Percentiles rank a stretch among this genome's conserved stretches.
These are phyloP conservation scores for Macrocentrus cingulum DNA, from an alignment of 1,140 invertebrate species.

Conservation along the genomic window DNA sequence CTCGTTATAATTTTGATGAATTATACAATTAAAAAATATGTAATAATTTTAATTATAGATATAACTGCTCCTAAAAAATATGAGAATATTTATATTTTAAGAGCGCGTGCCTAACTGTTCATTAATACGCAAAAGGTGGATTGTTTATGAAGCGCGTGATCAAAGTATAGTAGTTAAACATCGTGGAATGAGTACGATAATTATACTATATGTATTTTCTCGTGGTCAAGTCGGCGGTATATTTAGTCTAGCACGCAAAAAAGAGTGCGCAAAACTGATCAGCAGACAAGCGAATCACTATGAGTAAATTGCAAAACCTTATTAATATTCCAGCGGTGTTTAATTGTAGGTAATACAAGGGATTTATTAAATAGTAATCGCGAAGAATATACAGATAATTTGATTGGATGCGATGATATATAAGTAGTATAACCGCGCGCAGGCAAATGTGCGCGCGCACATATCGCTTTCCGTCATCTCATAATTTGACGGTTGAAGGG, in stretches of 20 bases:
- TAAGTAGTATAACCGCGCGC: too few species aligned
- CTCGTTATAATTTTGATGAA: too few species aligned
- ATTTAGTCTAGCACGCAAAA: slow-evolving; percentile 10
- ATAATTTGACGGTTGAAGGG: too few species aligned
- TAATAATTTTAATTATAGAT: too few species aligned
- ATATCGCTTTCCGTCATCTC: too few species aligned
- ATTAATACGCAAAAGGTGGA: slow-evolving; percentile 25
- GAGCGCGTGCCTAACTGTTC: slow-evolving; percentile 23
- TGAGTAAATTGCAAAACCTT: slow-evolving; percentile 23
- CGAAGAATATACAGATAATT: neutral
- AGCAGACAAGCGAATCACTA: neutral
- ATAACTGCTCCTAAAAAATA: too few species aligned
- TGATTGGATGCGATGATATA: neutral
- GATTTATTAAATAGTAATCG: neutral
- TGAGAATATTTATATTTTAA: too few species aligned
- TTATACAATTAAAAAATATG: too few species aligned
- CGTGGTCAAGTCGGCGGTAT: slow-evolving; percentile 1
- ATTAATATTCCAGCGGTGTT: slow-evolving; percentile 26
- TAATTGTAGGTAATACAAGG: slow-evolving; percentile 24
- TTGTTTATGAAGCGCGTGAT: slow-evolving; percentile 30
- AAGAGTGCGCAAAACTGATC: too few species aligned
- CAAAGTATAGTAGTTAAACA: slow-evolving; percentile 27
- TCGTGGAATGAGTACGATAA: slow-evolving; percentile 27
- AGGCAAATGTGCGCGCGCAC: neutral
- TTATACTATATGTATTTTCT: slow-evolving; percentile 22